These are phyloP conservation scores for Tipula confusa DNA, from an alignment of 2,888 invertebrate genomes.

Conservation along the genomic window DNA sequence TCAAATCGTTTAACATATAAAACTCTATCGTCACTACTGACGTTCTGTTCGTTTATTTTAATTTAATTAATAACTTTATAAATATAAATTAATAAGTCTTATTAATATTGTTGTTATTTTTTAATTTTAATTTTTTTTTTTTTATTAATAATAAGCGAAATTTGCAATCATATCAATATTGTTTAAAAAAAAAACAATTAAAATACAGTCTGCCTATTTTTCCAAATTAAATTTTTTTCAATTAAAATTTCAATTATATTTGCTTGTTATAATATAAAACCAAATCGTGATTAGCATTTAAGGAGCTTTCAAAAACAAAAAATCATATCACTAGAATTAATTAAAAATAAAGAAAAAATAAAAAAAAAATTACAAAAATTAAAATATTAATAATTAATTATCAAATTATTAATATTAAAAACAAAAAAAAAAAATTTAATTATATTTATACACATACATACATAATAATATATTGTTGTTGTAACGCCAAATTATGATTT, in stretches of 20 bases:
- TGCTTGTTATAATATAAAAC: background rate
- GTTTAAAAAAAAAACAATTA: background rate
- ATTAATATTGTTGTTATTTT: constrained; percentile 26
- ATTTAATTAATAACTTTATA: background rate
- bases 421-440: too few relatives aligned
- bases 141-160: background rate
- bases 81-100: too few relatives aligned
- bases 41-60: constrained; percentile 27
- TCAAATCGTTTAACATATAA: background rate
- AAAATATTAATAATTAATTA: background rate
- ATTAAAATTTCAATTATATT: background rate
- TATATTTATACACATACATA: background rate
- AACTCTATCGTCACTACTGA: background rate
- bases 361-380: too few relatives aligned
- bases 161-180: constrained; percentile 20
- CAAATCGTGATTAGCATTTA: background rate
- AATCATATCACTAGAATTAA: constrained; percentile 5
- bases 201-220: constrained; percentile 21
- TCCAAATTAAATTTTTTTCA: background rate
- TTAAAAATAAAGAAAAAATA: too few relatives aligned
- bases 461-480: constrained; percentile 26
- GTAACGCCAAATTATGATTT: constrained; percentile 26
- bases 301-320: background rate
- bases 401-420: background rate
- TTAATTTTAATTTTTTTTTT: background rate